Base-by-base conservation (phyloP, 2,888 invertebrate species). In the Scelioninae gen. 2 region DNA sequence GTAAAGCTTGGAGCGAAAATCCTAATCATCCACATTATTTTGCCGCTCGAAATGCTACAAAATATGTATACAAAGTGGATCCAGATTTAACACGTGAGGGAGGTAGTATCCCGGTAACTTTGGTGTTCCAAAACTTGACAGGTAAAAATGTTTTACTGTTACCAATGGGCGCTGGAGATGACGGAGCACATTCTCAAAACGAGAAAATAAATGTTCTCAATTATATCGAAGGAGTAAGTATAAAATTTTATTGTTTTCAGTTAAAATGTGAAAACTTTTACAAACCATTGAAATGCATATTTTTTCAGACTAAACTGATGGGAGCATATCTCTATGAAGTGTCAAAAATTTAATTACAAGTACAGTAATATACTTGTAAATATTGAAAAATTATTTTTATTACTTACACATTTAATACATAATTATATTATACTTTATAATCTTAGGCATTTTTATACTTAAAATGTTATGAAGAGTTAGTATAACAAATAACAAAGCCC, bases 161-260 rank as follows among this genome's bases (percentile, higher is more conserved):
- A 78, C 98, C 98, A 0, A 94, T 99, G 85, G 98, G 98, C 50
- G 92, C 95, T 61, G 93, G 93, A 67, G 98, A 98, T 87, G 99
- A 99, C 87, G 98, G 98, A 80, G 98, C 98, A 71, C 99, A 99
- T 88, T 97, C 97, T 10, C 96, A 98, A 88, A 98, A 99, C 88
- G 98, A 99, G 88, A 99, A 99, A 87, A 89, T 99, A 79, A 93
- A 98, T 88, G 88, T 94, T 70, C 90, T 91, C 76, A 98, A 98
- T 88, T 98, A 97, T 82, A 94, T 98, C 78, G 92, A 96, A 87
- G 98, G 98, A 81, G 97, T 96, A 87, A 90, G 92, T 67, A 39
- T n/a, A n/a, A n/a, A n/a, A n/a, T n/a, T n/a, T n/a, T n/a, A n/a
- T n/a, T n/a, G n/a, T n/a, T n/a, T n/a, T n/a, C n/a, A n/a, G n/a